Evolutionary conservation across 2,797 vertebrate species (phyloP), one percentile per base, ranked within the genome.

Genomic region (Thalassophryne amazonica): DNA sequence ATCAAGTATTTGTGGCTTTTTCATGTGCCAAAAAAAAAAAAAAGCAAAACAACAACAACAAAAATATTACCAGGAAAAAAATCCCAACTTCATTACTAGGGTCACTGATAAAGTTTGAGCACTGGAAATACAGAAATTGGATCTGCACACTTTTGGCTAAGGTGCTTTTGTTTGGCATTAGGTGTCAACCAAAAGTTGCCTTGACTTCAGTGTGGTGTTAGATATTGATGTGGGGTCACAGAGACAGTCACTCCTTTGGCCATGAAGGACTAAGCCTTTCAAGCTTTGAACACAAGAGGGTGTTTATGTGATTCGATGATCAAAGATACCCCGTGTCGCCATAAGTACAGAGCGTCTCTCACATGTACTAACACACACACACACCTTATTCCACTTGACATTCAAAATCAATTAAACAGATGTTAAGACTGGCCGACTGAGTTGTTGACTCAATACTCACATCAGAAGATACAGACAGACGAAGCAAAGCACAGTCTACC

Each of bases 251-350:
- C 87, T 91, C 90, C 88, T 92, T 86, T 91, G 55, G 91, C 89
- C 90, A 88, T 89, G 91, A 92, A 74, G 38, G 81, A 90, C 89
- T 90, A 90, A 94, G 92, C 91, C 71, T 57, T 78, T 78, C 53
- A 63, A 66, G 65, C 83, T 83, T 81, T 85, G 84, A 86, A 86
- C 84, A 76, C 78, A 73, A 76, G 82, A 82, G 81, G 86, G 79
- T 83, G 78, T 84, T 83, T 83, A 78, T 82, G 78, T 86, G 81
- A 85, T 83, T 83, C 55, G 49, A 74, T 85, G 81, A 86, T 83
- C 82, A 88, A 86, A 83, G 83, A 80, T 69, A 29, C 54, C 86
- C 89, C 82, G 90, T 90, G 91, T 90, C 81, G 85, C 90, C 86
- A 91, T 88, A 89, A 89, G 86, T 80, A 87, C 86, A 82, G 77